Base-by-base conservation (phyloP, 2,888 invertebrate genomes). In the Plagiodera versicolora region DNA sequence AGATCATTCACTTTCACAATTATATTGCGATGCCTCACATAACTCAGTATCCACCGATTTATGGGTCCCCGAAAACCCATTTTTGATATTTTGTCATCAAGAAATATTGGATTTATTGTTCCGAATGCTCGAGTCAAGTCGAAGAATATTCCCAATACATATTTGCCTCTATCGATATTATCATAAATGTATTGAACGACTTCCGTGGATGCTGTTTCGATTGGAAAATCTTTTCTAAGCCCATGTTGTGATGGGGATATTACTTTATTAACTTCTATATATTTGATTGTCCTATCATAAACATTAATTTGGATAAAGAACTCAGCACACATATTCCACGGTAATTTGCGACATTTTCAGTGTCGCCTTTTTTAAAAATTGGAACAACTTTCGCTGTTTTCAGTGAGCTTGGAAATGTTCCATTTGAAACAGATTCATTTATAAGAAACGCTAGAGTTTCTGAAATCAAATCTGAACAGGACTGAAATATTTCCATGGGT, bases 171-270 rank as follows among this genome's bases (percentile, higher is more conserved):
- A 11, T 50, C 30, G 1, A 50, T 50, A 28, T 28, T 50, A 30
- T 24, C 50, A 14, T 50, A 30, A 11, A 50, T 50, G 17, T 24
- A 50, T 28, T 50, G 50, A 10, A 50, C 30, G 11, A 28, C n/a
- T n/a, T 50, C 50, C n/a, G 28, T 30, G 2, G 50, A 50, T 17
- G 50, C 50, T 28, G 50, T 50, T 50, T 50, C 50, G 11, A 28
- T 30, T 24, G 50, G 30, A 50, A n/a, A n/a, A n/a, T n/a, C n/a
- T n/a, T n/a, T n/a, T n/a, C n/a, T n/a, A n/a, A n/a, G n/a, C n/a
- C n/a, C n/a, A n/a, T n/a, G n/a, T n/a, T n/a, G n/a, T n/a, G n/a
- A n/a, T n/a, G n/a, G n/a, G n/a, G n/a, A n/a, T n/a, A n/a, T n/a
- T n/a, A n/a, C n/a, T n/a, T n/a, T n/a, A n/a, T n/a, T n/a, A n/a